Evolutionary conservation across 2,113 vertebrate genomes (phyloP).

Genomic region (Tautogolabrus adspersus): DNA sequence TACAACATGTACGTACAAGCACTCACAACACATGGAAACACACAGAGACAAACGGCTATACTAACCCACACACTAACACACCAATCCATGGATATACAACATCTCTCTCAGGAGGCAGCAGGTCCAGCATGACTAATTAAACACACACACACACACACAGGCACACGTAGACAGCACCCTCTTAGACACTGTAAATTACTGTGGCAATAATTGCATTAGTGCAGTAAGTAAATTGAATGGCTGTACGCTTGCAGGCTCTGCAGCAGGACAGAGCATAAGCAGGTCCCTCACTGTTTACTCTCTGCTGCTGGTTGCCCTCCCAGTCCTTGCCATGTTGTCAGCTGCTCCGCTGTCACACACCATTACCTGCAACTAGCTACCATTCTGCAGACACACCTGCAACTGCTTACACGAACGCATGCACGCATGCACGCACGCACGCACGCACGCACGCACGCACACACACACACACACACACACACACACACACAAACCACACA

Average conservation of each 20-base stretch:
- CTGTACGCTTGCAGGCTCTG: constrained; percentile 55
- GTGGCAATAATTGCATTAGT: constrained; percentile 78
- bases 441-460: too few species aligned
- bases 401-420: too few species aligned
- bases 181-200: constrained; percentile 73
- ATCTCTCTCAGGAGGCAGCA: constrained; percentile 50
- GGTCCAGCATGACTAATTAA: constrained; percentile 59
- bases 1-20: constrained; percentile 18
- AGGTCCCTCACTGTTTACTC: constrained; percentile 46
- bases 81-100: constrained; percentile 38
- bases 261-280: constrained; percentile 24
- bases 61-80: constrained; percentile 9
- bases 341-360: constrained; percentile 67
- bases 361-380: constrained; percentile 63
- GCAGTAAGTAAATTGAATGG: constrained; percentile 77
- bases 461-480: not conserved
- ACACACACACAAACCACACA: constrained; percentile 9
- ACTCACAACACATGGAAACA: constrained; percentile 29
- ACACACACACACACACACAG: constrained; percentile 4
- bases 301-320: constrained; percentile 33
- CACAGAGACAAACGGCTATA: constrained; percentile 8
- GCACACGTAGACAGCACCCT: constrained; percentile 32
- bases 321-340: constrained; percentile 55
- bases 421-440: too few species aligned
- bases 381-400: constrained; percentile 16